Evolutionary conservation across 2,888 invertebrate species (phyloP), one percentile per base, ranked within the genome.

Genomic region (Nephrotoma flavescens): DNA sequence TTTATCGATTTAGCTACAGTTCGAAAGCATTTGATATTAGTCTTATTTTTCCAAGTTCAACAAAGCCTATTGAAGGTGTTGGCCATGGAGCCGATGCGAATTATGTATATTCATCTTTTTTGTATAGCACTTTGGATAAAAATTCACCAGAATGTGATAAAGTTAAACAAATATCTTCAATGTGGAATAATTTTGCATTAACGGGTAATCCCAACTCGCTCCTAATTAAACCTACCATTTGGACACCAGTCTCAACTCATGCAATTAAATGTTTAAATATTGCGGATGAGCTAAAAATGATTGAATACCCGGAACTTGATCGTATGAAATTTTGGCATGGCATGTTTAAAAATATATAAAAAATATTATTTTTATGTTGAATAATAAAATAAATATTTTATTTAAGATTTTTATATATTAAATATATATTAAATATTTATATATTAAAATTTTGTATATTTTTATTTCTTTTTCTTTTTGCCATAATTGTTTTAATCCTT

Each of bases 41-140:
- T n/a, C n/a, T 90, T 91, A 31, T 6, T 6, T 1, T 15, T 71
- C 15, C 15, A 9, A 45, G 2, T 45, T 4, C 45, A 45, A 9
- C 11, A 9, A 45, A n/a, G n/a, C 45, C 45, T 9, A 4, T 45
- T 11, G 45, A 45, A 41, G 91, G 91, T 87, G 90, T 90, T 86
- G 91, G 91, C 87, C 92, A 92, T 88, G 92, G 89, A 2, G 91
- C 91, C 89, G 91, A 92, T 88, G 88, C 91, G 44, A 90, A 91
- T 44, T 92, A 92, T 87, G 88, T 92, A 71, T 92, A 45, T 9
- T 45, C 45, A 9, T 9, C 7, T 45, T 6, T 11, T 6, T 9
- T 45, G 45, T 45, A 45, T 11, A 9, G 11, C 11, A 9, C 6
- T 9, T 45, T 45, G 45, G 45, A 45, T 9, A 45, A 4, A 45